Base-by-base conservation (phyloP, 2,888 invertebrate genomes). In the Drosophila anomalata region DNA sequence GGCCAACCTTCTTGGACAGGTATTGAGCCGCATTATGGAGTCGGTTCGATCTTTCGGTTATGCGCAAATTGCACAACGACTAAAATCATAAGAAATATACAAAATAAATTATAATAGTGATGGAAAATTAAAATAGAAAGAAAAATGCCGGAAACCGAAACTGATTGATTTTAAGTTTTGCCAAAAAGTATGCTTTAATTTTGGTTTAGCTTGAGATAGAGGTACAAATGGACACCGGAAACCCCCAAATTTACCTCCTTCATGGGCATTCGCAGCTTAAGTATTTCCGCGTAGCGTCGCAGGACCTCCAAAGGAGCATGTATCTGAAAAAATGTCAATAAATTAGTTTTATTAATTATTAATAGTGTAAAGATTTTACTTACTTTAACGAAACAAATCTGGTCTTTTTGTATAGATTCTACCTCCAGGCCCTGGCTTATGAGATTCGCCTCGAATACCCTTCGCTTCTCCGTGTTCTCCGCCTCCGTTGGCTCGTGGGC, bases 221-320 rank as follows among this genome's bases (percentile, higher is more conserved):
- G 44, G 2, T 22, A 12, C 4, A 5, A 9, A 20, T 50, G 41
- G 42, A 9, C 9, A 20, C 22, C 22, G 20, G 11, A 22, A 24
- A 46, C 14, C 6, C 6, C 1, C 1, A 1, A 33, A 90, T 90
- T 89, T 90, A 96, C 94, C 93, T 95, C 96, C 93, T 96, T 97
- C 97, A 98, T 98, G 3, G 98, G 98, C 96, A 98, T 95, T 89
- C 97, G 94, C 24, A 98, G 93, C 91, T 98, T 98, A 80, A 98
- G 93, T 85, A 98, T 96, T 92, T 98, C 98, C 69, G 97, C 95
- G 92, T 98, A 98, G 81, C 97, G 94, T 77, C 95, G 94, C 54
- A 98, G 92, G 6, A 98, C 97, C 89, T 95, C 94, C 78, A 94
- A 92, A 0, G 98, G 97, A 0, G 97, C 96, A 91, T 98, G 97